Evolutionary conservation across 2,113 vertebrate species (phyloP), one percentile per base, ranked within the genome.

Genomic region (Ptyas mucosa): DNA sequence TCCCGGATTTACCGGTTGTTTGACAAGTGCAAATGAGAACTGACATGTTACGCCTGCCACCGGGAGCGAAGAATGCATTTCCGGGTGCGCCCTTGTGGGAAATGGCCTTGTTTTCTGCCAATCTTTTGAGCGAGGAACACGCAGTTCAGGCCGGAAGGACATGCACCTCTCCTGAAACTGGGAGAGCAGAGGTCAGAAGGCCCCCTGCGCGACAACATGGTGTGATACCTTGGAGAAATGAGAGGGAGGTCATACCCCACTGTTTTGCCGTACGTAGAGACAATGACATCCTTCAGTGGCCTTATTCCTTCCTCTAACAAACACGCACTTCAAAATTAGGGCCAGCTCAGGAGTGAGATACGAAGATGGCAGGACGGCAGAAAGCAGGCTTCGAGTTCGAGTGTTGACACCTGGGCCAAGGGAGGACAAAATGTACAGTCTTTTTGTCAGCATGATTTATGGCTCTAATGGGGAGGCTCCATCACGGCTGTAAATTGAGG

Each of bases 1-100:
- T 58, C 52, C 21, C 18, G 49, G 88, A 51, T 85, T 39, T 85
- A 9, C 53, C 54, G 21, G 29, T 55, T 34, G 12, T 64, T 90
- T 90, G 92, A 93, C 89, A 89, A 75, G 53, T 39, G 53, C 92
- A 90, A 93, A 93, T 90, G 92, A 64, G 89, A 86, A 53, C 20
- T 64, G 92, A 90, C 88, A 90, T 24, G 57, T 52, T 75, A 54
- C 69, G 89, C 89, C 55, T 87, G 85, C 92, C 58, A 52, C 89
- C 7, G 9, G 34, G 85, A 43, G 34, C 89, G 1, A n/a, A 55
- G 89, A 34, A n/a, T 3, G 58, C 51, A 10, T 88, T 88, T 88
- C 89, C 51, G 92, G 92, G 89, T 55, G 69, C 34, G 1, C 90
- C 91, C 88, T 21, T 61, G n/a, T 54, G 81, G 91, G 91, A 87